phyloP scores from a whole-genome alignment of 2,113 vertebrate species.

The Entelurus aequoreus region DNA sequence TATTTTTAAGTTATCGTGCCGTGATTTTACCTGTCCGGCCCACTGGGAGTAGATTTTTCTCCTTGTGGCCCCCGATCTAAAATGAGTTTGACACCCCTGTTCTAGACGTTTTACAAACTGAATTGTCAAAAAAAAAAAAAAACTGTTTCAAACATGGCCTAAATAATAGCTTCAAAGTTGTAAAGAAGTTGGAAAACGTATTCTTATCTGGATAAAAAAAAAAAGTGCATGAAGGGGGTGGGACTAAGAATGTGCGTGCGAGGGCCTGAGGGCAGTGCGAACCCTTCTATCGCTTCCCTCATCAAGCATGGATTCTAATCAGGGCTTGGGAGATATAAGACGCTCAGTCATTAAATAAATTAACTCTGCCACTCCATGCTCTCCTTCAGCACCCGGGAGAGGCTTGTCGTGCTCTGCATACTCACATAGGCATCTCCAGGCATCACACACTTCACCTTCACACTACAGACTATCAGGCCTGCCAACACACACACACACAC shows the following conservation, averaged over 20 bases:
- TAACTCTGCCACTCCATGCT: conserved; percentile 73
- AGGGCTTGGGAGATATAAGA: conserved; percentile 73
- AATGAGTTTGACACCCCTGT: too few relatives aligned
- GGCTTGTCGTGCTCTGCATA: conserved; percentile 64
- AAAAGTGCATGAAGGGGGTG: conserved; percentile 22
- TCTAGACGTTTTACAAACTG: background rate
- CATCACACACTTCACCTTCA: conserved; percentile 45
- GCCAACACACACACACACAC: conserved; percentile 22
- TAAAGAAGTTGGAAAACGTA: background rate
- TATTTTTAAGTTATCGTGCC: too few relatives aligned
- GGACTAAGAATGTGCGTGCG: conserved; percentile 35
- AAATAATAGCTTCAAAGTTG: background rate
- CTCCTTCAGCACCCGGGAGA: conserved; percentile 64
- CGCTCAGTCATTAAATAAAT: conserved; percentile 78
- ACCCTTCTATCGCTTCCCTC: conserved; percentile 67
- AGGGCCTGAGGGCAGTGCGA: conserved; percentile 54
- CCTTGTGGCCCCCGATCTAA: too few relatives aligned
- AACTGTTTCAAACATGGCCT: background rate
- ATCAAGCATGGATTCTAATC: conserved; percentile 75
- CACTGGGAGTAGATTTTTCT: too few relatives aligned
- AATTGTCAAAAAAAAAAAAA: background rate
- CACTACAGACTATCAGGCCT: conserved; percentile 28
- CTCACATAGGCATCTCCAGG: conserved; percentile 47
- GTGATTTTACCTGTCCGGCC: too few relatives aligned
- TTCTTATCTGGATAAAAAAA: background rate